Evolutionary conservation across 2,888 invertebrate genomes (phyloP), one percentile per base, ranked within the genome.

Genomic region (Dicycla oo): DNA sequence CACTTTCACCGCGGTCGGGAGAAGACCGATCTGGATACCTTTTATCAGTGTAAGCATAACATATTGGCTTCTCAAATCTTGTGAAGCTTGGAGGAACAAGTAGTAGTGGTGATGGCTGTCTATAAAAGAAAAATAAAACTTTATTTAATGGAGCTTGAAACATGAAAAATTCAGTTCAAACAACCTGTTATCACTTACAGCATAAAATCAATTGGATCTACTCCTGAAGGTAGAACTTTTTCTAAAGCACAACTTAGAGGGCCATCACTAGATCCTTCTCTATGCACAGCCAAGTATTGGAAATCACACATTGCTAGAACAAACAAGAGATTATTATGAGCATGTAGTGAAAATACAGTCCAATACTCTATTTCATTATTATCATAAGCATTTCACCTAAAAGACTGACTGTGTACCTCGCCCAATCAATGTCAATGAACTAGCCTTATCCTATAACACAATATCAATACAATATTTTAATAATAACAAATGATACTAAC

Each of bases 251-350:
- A 97, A 82, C 97, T 94, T 34, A 96, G 92, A 72, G 95, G 93
- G 15, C 94, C 93, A 49, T 91, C 80, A 26, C 74, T 63, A n/a
- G 75, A 90, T 88, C 78, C 74, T 45, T 96, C 91, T 79, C 94
- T 92, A 54, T 93, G 92, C 83, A 99, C 95, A 2, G 99, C 98
- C 75, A 99, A 93, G 91, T 98, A 99, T 93, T 99, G 99, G 92
- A 98, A 99, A 93, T 99, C 99, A 91, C 98, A 98, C 88, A 99
- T 94, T 80, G 97, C 98, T 98, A 91, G 47, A 96, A 94, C 68
- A 85, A 85, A 86, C 47, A 68, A 49, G 1, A 54, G 0, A 15
- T 13, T 13, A 34, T 18, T 49, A 13, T 20, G 3, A 45, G 26
- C 20, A 23, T 53, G 8, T n/a, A 26, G 1, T 26, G 6, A 23